Evolutionary conservation across 2,797 vertebrate genomes (phyloP), one percentile per base, ranked within the genome.

Genomic region (Knipowitschia caucasica): DNA sequence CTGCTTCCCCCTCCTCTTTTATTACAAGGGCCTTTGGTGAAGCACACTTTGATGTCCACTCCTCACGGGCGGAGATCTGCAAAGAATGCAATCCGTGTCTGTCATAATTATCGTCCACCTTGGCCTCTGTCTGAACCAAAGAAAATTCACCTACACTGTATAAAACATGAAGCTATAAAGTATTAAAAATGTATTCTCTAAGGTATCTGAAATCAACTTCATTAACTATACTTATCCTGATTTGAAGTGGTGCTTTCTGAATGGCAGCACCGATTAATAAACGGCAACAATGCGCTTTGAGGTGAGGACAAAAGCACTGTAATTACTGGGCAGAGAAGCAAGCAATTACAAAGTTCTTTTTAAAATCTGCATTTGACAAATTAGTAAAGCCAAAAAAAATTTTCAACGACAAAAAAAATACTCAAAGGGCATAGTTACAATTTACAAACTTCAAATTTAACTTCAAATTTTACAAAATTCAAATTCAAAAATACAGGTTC

Each of bases 1-100:
- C 56, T 63, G 69, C 75, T 69, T 79, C 81, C 69, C 65, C 76
- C 79, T 81, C 56, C 64, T 81, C 79, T 79, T 84, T 86, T 85
- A 86, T 75, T 77, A 81, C 75, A 69, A 67, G 44, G 51, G 38
- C 75, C 81, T 86, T 78, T 72, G 77, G 75, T 73, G 78, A 44
- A 73, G 62, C 21, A 1, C 1, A 51, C 73, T 86, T 86, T 84
- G 77, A 87, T 81, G 83, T 86, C 78, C 75, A 69, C 69, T 82
- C 74, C 71, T 83, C 52, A 67, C 62, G 29, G 73, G 57, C 59
- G 59, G 50, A 59, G 50, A 59, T 68, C 59, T 62, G 62, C 62
- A 34, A 58, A 68, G 54, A 73, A 76, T 69, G 67, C 73, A 80
- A 78, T 71, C 67, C 67, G 69, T 59, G 79, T 60, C 78, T 72